Base-by-base conservation (phyloP, 2,113 vertebrate species). In the Percopsis transmontana region DNA sequence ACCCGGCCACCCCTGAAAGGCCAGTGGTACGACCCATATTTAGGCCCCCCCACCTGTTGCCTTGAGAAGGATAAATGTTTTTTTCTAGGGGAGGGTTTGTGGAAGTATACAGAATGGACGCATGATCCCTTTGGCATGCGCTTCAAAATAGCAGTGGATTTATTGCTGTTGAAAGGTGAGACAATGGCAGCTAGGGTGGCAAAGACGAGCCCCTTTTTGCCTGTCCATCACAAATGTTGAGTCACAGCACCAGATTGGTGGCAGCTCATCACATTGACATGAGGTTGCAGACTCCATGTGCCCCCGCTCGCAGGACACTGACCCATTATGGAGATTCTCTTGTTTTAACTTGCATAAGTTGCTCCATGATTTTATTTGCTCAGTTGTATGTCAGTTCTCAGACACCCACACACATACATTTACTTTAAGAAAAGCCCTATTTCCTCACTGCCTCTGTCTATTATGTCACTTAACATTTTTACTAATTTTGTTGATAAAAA, bases 71-170 rank as follows among this genome's bases (percentile, higher is more conserved):
- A 65, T 44, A 56, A 45, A 55, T 39, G 18, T 2, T 1, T 51
- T 19, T 20, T 51, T 51, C 52, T 13, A 45, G 39, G 18, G 57
- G 11, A 15, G 33, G 57, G 41, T 38, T 20, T 18, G 23, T 9
- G 15, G 54, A 52, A 15, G 66, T 55, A 24, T 38, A 52, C 40
- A 48, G 40, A 57, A 47, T 2, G 27, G 68, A 68, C 58, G 53
- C 54, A 59, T 87, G 90, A 92, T 87, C 89, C 82, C 74, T 79
- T 78, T 85, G 90, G 90, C 87, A 90, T 91, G 87, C 66, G 69
- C 79, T 84, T 84, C 75, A 82, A 92, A 92, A 93, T 92, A 92
- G 90, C 85, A 85, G 68, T 33, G 67, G 84, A 86, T 89, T 86
- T 84, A 69, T 62, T 39, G 74, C 65, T 38, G 59, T 45, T 56